phyloP scores from a whole-genome alignment of 2,113 vertebrate genomes.

The Brachyistius frenatus region DNA sequence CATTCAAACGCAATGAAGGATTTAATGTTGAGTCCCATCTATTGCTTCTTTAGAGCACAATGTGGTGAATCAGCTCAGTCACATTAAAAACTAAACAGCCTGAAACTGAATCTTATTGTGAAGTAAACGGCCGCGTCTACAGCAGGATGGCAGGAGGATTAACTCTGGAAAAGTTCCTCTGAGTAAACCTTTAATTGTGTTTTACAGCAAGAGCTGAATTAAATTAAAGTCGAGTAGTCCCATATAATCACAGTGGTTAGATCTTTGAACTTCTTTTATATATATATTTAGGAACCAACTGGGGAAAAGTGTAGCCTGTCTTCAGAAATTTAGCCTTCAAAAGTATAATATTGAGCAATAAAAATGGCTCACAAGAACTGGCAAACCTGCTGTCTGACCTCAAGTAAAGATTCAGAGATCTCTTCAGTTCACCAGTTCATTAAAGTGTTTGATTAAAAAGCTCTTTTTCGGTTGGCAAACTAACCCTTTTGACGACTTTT shows the following conservation, averaged over 20 bases:
- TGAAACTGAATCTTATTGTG: conserved; percentile 6
- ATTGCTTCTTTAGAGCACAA: background rate
- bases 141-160: background rate
- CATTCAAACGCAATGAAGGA: background rate
- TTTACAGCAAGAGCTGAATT: conserved; percentile 27
- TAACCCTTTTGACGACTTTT: too few species aligned
- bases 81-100: background rate
- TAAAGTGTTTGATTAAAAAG: too few species aligned
- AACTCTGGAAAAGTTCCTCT: conserved; percentile 9
- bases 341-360: conserved; percentile 26
- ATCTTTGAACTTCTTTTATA: background rate
- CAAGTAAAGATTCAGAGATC: too few species aligned
- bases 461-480: too few species aligned
- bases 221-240: background rate
- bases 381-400: conserved; percentile 12
- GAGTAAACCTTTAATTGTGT: conserved; percentile 46
- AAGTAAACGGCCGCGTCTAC: background rate
- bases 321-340: conserved; percentile 2
- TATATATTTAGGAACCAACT: conserved; percentile 24
- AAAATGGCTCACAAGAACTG: conserved; percentile 9
- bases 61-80: background rate
- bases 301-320: conserved; percentile 28
- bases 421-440: too few species aligned
- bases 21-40: background rate
- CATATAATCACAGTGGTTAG: conserved; percentile 37